Evolutionary conservation across 2,113 vertebrate genomes (phyloP), one percentile per base, ranked within the genome.

Genomic region (Malurus melanocephalus): DNA sequence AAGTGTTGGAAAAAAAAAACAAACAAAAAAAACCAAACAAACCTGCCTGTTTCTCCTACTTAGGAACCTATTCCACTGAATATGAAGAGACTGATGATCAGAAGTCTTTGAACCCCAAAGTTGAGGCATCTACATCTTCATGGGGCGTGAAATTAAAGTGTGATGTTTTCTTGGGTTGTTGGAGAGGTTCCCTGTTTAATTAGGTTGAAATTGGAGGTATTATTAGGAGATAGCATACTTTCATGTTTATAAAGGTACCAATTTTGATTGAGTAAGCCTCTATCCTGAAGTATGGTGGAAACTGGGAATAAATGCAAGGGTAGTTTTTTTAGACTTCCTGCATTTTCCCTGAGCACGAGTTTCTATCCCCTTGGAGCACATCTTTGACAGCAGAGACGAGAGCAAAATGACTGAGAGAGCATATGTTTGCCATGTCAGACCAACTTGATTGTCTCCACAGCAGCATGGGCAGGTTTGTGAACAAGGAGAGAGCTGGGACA

Each of bases 391-490:
- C 6, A 60, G 17, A 71, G 48, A 62, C 10, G 40, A 72, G 26
- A 65, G 12, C 28, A 79, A 49, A 14, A 26, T 42, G 45, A 22
- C 32, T n/a, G 57, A 18, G 15, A 69, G 43, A 68, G 12, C 19
- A 33, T 16, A 23, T 19, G 7, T 40, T 75, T 78, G 9, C 35
- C 61, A 24, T 10, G 17, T 81, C 24, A 53, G 28, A 51, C 10
- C 10, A 80, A 67, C 21, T 24, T 23, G 24, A 10, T 40, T 53
- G 13, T 60, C 52, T 45, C 55, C 38, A 27, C 11, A 65, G n/a
- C 11, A 60, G 46, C 0, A 0, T 17, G 19, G 4, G 16, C 59
- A 24, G 2, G 24, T 55, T 45, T 2, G 1, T 35, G 45, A 45
- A 35, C 5, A 27, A 80, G 40, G 45, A 73, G 23, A 61, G 35